These are phyloP conservation scores for Girardia tigrina DNA, from an alignment of 2,888 invertebrate genomes.

Conservation along the genomic window DNA sequence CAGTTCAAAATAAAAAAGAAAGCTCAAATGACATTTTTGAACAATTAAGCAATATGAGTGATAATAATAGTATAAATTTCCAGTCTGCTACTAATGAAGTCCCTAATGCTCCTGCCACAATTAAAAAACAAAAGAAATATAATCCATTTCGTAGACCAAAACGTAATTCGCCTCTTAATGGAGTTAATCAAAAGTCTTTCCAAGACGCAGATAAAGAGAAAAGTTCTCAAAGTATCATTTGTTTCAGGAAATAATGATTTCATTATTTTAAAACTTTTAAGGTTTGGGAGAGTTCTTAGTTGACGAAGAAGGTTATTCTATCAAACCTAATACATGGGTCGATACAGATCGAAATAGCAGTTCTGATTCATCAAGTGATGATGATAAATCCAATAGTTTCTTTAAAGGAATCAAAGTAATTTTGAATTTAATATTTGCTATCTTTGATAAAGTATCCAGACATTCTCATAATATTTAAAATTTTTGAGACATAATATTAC, in stretches of 20 bases:
- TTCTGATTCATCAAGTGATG: background rate
- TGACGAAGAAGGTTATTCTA: background rate
- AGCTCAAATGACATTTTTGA: background rate
- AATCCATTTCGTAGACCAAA: background rate
- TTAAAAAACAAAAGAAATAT: background rate
- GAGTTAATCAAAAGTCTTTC: background rate
- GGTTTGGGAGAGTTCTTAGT: background rate
- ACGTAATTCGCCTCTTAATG: background rate
- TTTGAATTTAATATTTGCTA: no score
- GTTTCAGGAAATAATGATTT: background rate
- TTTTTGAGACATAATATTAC: no score
- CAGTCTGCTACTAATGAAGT: background rate
- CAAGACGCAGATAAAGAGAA: background rate
- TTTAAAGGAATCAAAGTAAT: background rate
- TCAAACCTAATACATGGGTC: background rate
- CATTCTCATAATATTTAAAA: no score
- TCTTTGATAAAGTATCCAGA: no score
- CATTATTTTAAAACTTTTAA: background rate
- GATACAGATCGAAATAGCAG: background rate
- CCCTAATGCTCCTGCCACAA: background rate
- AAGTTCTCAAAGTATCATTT: background rate
- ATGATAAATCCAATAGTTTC: background rate
- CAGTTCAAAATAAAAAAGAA: background rate
- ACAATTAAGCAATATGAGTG: background rate
- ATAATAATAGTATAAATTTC: background rate